Evolutionary conservation across 2,797 vertebrate genomes (phyloP).

Genomic region (Poeciliopsis presidionis): DNA sequence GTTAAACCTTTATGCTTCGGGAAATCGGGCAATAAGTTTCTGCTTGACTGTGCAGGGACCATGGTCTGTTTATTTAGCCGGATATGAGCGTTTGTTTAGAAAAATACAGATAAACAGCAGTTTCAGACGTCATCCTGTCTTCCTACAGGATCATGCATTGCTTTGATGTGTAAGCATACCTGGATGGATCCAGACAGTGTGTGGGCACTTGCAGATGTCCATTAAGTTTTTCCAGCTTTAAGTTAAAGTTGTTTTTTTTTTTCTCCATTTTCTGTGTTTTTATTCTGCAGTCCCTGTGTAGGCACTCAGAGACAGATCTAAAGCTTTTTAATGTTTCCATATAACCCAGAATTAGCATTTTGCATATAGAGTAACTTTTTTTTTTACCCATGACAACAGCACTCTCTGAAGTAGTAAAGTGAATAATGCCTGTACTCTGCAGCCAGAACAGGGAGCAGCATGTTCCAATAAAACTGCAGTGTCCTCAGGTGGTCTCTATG

Average conservation of each 20-base stretch:
- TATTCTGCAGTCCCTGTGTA: constrained; percentile 15
- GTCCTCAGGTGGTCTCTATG: constrained; percentile 43
- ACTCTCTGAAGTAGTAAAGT: constrained; percentile 36
- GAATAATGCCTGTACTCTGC: constrained; percentile 26
- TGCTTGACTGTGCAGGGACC: constrained; percentile 34
- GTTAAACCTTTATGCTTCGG: constrained; percentile 61
- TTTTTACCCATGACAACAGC: constrained; percentile 14
- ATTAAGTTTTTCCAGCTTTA: constrained; percentile 59
- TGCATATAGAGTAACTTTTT: constrained; percentile 11
- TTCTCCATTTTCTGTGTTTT: constrained; percentile 8
- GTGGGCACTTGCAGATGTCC: constrained; percentile 49
- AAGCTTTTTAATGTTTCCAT: constrained; percentile 28
- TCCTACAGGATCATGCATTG: constrained; percentile 43
- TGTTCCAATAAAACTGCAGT: constrained; percentile 53
- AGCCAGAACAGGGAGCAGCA: constrained; percentile 39
- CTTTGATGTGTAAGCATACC: constrained; percentile 33
- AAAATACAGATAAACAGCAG: constrained; percentile 22
- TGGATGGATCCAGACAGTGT: constrained; percentile 53
- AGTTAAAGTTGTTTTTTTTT: constrained; percentile 17
- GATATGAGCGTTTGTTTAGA: constrained; percentile 45
- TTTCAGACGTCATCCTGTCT: constrained; percentile 22
- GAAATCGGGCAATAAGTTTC: constrained; percentile 45
- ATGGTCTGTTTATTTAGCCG: constrained; percentile 43
- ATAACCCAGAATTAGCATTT: constrained; percentile 13
- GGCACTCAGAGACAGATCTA: constrained; percentile 32